Percentiles rank a stretch among this genome's conserved stretches.
phyloP scores from a whole-genome alignment of 2,888 invertebrate genomes.

The Caenorhabditis sp. region DNA sequence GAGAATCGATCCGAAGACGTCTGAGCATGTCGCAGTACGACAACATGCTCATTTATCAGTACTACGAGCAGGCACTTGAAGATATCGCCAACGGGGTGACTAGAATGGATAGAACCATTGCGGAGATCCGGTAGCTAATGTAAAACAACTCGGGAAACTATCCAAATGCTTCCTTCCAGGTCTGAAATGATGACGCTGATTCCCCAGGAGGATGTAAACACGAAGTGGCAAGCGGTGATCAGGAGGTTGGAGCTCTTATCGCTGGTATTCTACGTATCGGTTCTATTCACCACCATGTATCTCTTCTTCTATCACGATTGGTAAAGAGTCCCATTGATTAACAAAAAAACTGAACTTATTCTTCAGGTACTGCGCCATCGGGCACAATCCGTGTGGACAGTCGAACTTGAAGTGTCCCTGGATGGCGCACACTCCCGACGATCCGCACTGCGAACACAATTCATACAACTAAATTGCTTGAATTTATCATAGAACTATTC shows the following conservation, averaged over 20 bases:
- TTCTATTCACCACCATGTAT: conserved; percentile 74
- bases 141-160: not conserved
- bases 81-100: conserved; percentile 69
- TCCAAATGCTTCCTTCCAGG: conserved; percentile 54
- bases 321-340: conserved; percentile 30
- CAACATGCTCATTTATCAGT: conserved; percentile 76
- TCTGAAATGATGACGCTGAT: conserved; percentile 71
- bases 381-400: conserved; percentile 75
- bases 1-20: conserved; percentile 66
- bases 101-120: conserved; percentile 69
- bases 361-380: conserved; percentile 75
- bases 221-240: conserved; percentile 76
- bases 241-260: conserved; percentile 76
- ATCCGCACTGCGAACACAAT: conserved; percentile 67
- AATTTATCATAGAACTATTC: conserved; percentile 17
- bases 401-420: conserved; percentile 76
- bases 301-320: conserved; percentile 78
- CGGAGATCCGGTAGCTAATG: conserved; percentile 66
- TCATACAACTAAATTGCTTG: conserved; percentile 59
- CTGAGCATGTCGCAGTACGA: conserved; percentile 76
- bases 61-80: conserved; percentile 75
- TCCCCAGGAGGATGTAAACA: conserved; percentile 72
- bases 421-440: conserved; percentile 67
- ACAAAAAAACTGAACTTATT: not conserved
- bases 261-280: conserved; percentile 74